Evolutionary conservation across 2,113 vertebrate species (phyloP).

Genomic region (Phoxinus phoxinus): DNA sequence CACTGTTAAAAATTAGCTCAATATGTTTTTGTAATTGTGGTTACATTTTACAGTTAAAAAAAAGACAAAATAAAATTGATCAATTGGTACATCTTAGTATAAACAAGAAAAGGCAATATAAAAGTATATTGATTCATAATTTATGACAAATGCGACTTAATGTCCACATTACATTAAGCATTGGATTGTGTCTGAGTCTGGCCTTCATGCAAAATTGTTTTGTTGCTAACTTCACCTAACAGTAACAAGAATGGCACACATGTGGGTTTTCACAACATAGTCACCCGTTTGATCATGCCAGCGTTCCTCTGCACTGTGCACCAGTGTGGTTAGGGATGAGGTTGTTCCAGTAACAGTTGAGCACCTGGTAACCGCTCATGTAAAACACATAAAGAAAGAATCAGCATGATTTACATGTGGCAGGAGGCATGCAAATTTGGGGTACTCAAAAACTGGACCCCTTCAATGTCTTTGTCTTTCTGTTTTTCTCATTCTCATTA

Average conservation of each 20-base stretch:
- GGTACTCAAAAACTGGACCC: neutral
- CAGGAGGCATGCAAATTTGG: conserved; percentile 53
- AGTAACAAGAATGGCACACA: conserved; percentile 25
- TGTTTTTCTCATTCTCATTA: neutral
- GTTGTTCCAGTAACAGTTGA: conserved; percentile 62
- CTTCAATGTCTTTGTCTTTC: neutral
- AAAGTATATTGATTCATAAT: neutral
- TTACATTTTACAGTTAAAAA: neutral
- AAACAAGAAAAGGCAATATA: neutral
- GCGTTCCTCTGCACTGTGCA: conserved; percentile 62
- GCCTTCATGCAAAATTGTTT: conserved; percentile 7
- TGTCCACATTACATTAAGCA: neutral
- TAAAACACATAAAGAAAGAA: conserved; percentile 41
- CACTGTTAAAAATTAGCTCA: neutral
- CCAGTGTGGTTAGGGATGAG: conserved; percentile 60
- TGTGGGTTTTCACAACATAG: conserved; percentile 32
- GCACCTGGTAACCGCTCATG: conserved; percentile 72
- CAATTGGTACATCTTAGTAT: neutral
- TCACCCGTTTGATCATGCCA: conserved; percentile 56
- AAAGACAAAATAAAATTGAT: neutral
- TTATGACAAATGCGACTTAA: neutral
- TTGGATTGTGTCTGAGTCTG: neutral
- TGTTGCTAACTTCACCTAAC: conserved; percentile 24
- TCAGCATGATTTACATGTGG: conserved; percentile 47
- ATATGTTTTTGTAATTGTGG: neutral